Evolutionary conservation across 1,140 invertebrate genomes (phyloP).

Genomic region (Rhopalosiphum maidis): DNA sequence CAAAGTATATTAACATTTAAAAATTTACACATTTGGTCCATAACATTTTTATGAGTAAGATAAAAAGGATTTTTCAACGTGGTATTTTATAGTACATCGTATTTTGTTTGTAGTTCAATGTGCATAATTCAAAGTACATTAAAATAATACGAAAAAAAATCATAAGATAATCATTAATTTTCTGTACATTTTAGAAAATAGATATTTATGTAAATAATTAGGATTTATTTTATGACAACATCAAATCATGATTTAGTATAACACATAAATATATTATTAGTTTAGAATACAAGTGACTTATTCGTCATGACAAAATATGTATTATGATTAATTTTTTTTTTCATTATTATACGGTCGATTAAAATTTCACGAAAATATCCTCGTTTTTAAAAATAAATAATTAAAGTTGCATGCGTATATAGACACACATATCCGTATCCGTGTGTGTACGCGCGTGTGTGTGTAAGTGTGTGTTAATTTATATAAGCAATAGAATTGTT

Average conservation of each 20-base stretch:
- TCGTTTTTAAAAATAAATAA: not conserved
- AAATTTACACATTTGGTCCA: not conserved
- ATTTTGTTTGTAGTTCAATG: not conserved
- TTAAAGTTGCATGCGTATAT: not conserved
- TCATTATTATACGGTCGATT: not conserved
- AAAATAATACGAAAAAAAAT: not conserved
- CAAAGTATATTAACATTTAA: not conserved
- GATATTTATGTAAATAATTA: not conserved
- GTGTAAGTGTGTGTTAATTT: not conserved
- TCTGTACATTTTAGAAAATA: not conserved
- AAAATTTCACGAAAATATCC: not conserved
- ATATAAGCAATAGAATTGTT: not conserved
- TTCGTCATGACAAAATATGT: not conserved
- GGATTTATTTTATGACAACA: not conserved
- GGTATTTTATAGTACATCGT: not conserved
- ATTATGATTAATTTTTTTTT: not conserved
- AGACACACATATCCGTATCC: not conserved
- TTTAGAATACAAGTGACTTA: not conserved
- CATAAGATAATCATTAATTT: not conserved
- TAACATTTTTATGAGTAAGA: not conserved
- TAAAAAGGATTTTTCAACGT: not conserved
- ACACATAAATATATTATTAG: not conserved
- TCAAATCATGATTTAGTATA: not conserved
- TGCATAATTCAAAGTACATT: not conserved
- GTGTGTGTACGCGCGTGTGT: not conserved